These are phyloP conservation scores for Strongylocentrotus purpuratus DNA, from an alignment of 35 echinoderm and acorn worm species.

Conservation along the genomic window DNA sequence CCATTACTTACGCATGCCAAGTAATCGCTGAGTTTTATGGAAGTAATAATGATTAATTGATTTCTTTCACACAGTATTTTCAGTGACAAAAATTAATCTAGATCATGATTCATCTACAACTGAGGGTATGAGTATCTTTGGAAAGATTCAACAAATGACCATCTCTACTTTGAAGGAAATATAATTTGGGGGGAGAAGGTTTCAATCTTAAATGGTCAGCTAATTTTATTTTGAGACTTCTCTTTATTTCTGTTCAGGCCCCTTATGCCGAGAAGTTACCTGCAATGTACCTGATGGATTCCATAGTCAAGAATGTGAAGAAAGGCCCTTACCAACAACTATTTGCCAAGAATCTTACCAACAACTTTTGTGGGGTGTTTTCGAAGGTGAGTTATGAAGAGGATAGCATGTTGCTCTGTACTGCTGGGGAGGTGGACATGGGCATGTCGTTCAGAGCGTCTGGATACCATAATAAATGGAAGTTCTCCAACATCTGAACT, in stretches of 20 bases:
- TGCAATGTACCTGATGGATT: slow-evolving; percentile 93
- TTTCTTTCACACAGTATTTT: not conserved
- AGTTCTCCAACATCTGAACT: too few species aligned
- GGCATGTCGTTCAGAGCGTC: not conserved
- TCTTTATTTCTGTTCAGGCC: slow-evolving; percentile 67
- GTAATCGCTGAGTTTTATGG: not conserved
- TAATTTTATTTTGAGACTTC: slow-evolving; percentile 9
- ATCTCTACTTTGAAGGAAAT: not conserved
- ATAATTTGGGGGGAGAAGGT: too few species aligned
- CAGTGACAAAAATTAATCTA: not conserved
- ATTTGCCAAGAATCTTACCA: slow-evolving; percentile 78
- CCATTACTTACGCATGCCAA: not conserved
- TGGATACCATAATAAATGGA: too few species aligned
- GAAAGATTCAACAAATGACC: not conserved
- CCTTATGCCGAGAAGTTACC: slow-evolving; percentile 80
- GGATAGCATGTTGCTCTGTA: not conserved
- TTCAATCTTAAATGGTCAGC: not conserved
- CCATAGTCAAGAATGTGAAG: slow-evolving; percentile 91
- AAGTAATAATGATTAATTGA: not conserved
- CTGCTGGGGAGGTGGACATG: not conserved
- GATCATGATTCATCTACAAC: not conserved
- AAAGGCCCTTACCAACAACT: slow-evolving; percentile 76
- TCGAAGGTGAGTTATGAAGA: slow-evolving; percentile 69
- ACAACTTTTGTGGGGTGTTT: slow-evolving; percentile 93
- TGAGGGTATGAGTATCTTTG: not conserved